Evolutionary conservation across 2,888 invertebrate genomes (phyloP).

Genomic region (Exocentrus adspersus): DNA sequence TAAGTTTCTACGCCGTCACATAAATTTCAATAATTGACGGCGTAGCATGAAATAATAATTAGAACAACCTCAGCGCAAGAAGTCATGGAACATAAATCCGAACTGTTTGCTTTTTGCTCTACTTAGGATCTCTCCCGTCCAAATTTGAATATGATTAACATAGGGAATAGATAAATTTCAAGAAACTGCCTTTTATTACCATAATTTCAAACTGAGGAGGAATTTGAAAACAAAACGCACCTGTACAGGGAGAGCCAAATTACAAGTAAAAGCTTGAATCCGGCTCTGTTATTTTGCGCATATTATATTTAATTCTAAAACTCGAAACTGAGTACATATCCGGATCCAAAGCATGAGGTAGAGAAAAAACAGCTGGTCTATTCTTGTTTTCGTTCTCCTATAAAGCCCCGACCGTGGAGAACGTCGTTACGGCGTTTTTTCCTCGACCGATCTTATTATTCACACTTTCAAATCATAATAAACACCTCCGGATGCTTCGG

Average conservation of each 20-base stretch:
- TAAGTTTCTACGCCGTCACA: no score
- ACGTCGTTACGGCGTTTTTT: not conserved
- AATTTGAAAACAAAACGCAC: no score
- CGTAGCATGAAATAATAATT: not conserved
- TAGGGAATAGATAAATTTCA: not conserved
- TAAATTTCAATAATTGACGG: no score
- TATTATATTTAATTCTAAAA: no score
- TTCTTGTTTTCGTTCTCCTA: not conserved
- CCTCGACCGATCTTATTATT: not conserved
- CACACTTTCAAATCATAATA: conserved; percentile 17
- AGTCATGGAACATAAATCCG: conserved; percentile 3
- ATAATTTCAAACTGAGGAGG: no score
- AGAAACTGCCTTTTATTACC: not conserved
- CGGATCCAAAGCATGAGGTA: no score
- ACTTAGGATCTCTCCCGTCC: not conserved
- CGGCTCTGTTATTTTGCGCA: not conserved
- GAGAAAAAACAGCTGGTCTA: no score
- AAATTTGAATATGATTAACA: not conserved
- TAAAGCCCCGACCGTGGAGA: not conserved
- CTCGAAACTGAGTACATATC: no score
- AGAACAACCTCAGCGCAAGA: no score
- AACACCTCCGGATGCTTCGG: conserved; percentile 6
- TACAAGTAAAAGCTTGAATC: not conserved
- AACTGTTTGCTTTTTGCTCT: not conserved
- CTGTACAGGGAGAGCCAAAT: not conserved